Conservation (phyloP, 2,113 vertebrate species). For the Pheucticus melanocephalus region DNA sequence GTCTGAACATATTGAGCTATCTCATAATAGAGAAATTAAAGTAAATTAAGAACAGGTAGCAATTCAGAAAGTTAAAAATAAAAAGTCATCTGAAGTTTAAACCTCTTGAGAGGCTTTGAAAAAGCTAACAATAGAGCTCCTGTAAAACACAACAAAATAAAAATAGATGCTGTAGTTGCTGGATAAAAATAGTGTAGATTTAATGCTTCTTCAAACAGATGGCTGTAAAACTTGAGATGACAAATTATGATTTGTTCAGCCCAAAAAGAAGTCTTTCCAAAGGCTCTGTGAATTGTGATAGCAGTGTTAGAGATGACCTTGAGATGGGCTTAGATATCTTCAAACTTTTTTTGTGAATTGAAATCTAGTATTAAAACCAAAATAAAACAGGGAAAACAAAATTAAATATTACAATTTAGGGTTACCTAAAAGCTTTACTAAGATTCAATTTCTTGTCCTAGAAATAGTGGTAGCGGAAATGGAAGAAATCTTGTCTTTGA, state of each 20-base stretch:
- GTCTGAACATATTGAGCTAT: not conserved
- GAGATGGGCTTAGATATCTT: not conserved
- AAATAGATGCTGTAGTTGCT: conserved; percentile 43
- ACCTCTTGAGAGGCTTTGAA: not conserved
- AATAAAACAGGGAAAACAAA: not conserved
- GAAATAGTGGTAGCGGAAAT: not conserved
- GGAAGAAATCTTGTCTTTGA: not conserved
- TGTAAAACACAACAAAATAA: conserved; percentile 26
- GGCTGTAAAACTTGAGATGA: conserved; percentile 18
- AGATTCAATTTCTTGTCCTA: not conserved
- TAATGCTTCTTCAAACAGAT: conserved; percentile 53
- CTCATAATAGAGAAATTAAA: not conserved
- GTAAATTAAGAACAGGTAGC: not conserved
- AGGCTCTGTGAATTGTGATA: not conserved
- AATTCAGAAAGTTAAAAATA: conserved; percentile 3
- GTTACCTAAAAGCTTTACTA: not conserved
- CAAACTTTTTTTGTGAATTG: not conserved
- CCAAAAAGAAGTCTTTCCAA: not conserved
- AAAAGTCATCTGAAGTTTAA: not conserved
- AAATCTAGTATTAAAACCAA: not conserved
- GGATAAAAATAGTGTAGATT: conserved; percentile 42
- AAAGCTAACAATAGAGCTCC: conserved; percentile 25
- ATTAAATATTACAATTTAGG: not conserved
- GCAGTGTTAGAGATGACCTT: not conserved
- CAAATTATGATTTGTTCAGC: conserved; percentile 25